Percentiles rank a stretch among this genome's conserved stretches.
Evolutionary conservation across 2,113 vertebrate species (phyloP).

Genomic region (Chamaea fasciata): DNA sequence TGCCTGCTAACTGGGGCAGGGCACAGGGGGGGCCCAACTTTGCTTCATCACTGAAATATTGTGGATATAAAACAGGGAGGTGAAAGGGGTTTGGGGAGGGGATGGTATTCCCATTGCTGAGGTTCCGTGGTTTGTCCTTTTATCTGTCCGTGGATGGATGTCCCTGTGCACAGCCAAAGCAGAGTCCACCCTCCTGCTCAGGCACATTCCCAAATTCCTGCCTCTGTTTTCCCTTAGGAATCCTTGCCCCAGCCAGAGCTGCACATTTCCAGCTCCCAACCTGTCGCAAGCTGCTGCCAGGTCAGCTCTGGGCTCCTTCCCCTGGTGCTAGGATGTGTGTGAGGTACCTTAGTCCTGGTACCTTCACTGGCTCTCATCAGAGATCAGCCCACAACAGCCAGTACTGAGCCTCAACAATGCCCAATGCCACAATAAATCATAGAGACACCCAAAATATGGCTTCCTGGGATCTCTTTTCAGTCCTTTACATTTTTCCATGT

Average conservation of each 20-base stretch:
- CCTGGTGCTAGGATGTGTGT: rapidly evolving
- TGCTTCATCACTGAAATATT: background rate
- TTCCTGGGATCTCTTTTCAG: background rate
- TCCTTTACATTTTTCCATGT: rapidly evolving
- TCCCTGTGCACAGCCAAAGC: rapidly evolving
- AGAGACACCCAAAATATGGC: background rate
- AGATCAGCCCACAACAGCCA: background rate
- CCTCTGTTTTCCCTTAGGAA: background rate
- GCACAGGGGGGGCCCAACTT: background rate
- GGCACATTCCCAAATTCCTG: background rate
- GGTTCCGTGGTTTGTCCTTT: background rate
- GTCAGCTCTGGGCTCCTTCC: background rate
- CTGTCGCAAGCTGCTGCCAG: background rate
- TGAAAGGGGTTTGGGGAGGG: background rate
- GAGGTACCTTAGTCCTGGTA: background rate
- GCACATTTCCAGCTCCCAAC: background rate
- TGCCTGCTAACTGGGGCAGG: background rate
- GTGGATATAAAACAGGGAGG: background rate
- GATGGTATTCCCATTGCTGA: rapidly evolving
- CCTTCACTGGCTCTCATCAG: background rate
- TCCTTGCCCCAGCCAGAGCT: background rate
- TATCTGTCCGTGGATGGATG: background rate
- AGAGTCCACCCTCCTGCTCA: background rate
- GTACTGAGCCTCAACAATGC: background rate
- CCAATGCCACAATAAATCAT: rapidly evolving